Percentiles rank a stretch among this genome's conserved stretches.
phyloP scores from a whole-genome alignment of 2,888 invertebrate species.

The Caradrina clavipalpis region DNA sequence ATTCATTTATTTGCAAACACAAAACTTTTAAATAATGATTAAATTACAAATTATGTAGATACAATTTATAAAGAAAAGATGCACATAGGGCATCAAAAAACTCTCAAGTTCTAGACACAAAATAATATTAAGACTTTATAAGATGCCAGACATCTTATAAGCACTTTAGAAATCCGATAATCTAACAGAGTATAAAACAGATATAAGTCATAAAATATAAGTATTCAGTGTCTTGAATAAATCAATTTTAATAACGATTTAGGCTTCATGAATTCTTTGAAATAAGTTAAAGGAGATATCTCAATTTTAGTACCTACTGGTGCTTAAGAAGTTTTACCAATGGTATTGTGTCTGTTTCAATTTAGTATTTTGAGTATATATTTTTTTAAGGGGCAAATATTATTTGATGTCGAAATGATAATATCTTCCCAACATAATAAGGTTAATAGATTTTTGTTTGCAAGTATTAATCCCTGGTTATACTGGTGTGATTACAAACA shows the following conservation, averaged over 20 bases:
- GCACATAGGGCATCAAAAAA: too few relatives aligned
- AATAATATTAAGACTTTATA: background rate
- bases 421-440: too few relatives aligned
- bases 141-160: background rate
- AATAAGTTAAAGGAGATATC: conserved; percentile 2
- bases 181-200: conserved; percentile 2
- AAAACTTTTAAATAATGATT: too few relatives aligned
- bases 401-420: background rate
- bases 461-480: too few relatives aligned
- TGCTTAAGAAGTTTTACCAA: conserved; percentile 9
- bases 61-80: too few relatives aligned
- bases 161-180: conserved; percentile 8
- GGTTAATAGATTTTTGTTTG: too few relatives aligned
- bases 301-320: conserved; percentile 10
- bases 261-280: conserved; percentile 8
- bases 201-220: conserved; percentile 16
- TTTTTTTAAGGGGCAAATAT: too few relatives aligned
- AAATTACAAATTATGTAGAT: too few relatives aligned
- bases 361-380: background rate
- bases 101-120: background rate
- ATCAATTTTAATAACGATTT: conserved; percentile 35
- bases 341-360: background rate
- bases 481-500: too few relatives aligned
- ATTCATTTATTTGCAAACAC: too few relatives aligned
- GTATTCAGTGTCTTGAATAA: conserved; percentile 29